Evolutionary conservation across 2,113 vertebrate species (phyloP).

Genomic region (Tympanuchus pallidicinctus): DNA sequence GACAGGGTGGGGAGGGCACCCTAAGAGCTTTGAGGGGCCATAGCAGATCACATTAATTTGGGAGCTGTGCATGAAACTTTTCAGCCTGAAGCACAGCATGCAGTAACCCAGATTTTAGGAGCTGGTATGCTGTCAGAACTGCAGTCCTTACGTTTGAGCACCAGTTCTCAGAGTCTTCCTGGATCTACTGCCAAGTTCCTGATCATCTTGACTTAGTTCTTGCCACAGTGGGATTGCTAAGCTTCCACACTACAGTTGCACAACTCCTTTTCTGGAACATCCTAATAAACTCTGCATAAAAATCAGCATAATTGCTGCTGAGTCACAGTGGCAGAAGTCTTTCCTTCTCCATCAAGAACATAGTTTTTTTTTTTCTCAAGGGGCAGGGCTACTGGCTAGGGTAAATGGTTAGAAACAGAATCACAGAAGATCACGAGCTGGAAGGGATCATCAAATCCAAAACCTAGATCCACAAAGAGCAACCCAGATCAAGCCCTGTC

Average conservation of each 20-base stretch:
- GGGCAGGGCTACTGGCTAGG: not conserved
- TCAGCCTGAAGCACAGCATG: not conserved
- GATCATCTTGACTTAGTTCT: not conserved
- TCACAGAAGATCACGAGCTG: not conserved
- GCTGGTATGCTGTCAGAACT: not conserved
- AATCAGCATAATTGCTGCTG: constrained; percentile 7
- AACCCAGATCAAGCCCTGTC: not conserved
- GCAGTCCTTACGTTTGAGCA: not conserved
- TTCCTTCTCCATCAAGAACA: not conserved
- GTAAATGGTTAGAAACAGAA: not conserved
- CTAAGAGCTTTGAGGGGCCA: not conserved
- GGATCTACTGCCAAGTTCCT: not conserved
- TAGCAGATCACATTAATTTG: constrained; percentile 30
- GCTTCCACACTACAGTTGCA: not conserved
- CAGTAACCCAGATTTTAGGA: constrained; percentile 3
- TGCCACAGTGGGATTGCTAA: not conserved
- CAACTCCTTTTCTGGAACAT: not conserved
- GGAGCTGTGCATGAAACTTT: not conserved
- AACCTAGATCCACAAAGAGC: not conserved
- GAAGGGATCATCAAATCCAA: not conserved
- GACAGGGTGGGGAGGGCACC: not conserved
- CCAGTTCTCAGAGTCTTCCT: not conserved
- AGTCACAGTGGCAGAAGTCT: constrained; percentile 2
- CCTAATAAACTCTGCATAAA: constrained; percentile 18
- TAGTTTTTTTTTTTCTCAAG: not conserved